Evolutionary conservation across 2,888 invertebrate genomes (phyloP).

Genomic region (Drosophila affinis): DNA sequence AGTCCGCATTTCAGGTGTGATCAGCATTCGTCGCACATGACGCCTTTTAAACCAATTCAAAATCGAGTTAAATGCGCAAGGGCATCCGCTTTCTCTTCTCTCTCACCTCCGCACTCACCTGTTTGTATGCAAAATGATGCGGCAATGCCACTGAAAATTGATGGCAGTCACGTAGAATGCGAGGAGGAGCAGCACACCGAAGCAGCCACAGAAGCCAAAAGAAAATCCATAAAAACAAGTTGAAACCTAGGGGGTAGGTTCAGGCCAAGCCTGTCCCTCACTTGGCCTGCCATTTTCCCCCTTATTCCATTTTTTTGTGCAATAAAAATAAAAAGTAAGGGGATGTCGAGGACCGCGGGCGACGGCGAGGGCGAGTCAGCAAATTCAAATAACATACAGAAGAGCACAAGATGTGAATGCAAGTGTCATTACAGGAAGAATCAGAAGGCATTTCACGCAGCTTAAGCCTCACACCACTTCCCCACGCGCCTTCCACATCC

Average conservation of each 20-base stretch:
- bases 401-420: constrained; percentile 55
- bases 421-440: constrained; percentile 66
- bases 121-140: constrained; percentile 78
- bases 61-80: constrained; percentile 75
- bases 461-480: constrained; percentile 44
- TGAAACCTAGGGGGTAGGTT: constrained; percentile 38
- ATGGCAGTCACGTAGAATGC: constrained; percentile 78
- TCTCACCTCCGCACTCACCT: constrained; percentile 56
- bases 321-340: constrained; percentile 65
- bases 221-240: constrained; percentile 66
- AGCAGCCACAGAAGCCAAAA: constrained; percentile 20
- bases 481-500: constrained; percentile 11
- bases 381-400: constrained; percentile 65
- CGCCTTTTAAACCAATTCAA: constrained; percentile 72
- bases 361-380: constrained; percentile 23
- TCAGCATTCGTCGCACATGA: constrained; percentile 70
- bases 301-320: constrained; percentile 34
- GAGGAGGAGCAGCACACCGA: constrained; percentile 15
- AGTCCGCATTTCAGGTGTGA: constrained; percentile 67
- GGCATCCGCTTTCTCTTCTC: constrained; percentile 35
- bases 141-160: constrained; percentile 77
- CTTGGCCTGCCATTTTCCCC: constrained; percentile 6
- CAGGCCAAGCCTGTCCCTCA: constrained; percentile 1
- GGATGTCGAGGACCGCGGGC: constrained; percentile 10
- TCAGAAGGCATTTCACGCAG: constrained; percentile 58